These are phyloP conservation scores for Caenorhabditis sp. DNA, from an alignment of 2,888 invertebrate species.

Conservation along the genomic window DNA sequence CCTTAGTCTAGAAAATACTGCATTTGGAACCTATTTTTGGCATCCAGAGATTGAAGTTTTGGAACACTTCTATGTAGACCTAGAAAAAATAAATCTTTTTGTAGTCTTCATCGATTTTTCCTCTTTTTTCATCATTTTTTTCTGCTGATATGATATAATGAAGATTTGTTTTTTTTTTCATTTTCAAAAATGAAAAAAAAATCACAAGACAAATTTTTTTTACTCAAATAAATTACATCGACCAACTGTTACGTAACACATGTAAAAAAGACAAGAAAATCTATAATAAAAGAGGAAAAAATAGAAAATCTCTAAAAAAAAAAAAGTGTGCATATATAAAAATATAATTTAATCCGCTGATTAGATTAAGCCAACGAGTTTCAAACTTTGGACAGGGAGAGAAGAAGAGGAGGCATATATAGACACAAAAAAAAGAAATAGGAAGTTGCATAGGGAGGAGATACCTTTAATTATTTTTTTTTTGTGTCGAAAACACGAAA, in stretches of 20 bases:
- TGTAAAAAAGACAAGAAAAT: neutral
- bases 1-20: too few species aligned
- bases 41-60: too few species aligned
- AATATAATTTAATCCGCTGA: neutral
- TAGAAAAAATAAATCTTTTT: too few species aligned
- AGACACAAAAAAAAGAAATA: too few species aligned
- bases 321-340: neutral
- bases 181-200: neutral
- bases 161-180: neutral
- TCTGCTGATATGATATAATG: too few species aligned
- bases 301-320: too few species aligned
- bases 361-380: neutral
- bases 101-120: slow-evolving; percentile 3
- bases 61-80: too few species aligned
- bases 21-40: too few species aligned
- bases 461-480: neutral
- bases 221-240: neutral
- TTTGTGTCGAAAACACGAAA: slow-evolving; percentile 3
- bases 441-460: too few species aligned
- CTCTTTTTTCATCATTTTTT: neutral
- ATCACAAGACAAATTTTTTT: neutral
- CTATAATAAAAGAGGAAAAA: too few species aligned
- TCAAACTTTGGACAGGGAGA: neutral
- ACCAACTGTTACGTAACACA: neutral
- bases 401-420: neutral